Percentiles rank a stretch among this genome's conserved stretches.
Evolutionary conservation across 2,888 invertebrate species (phyloP).

Genomic region (Sphaerophoria taeniata): DNA sequence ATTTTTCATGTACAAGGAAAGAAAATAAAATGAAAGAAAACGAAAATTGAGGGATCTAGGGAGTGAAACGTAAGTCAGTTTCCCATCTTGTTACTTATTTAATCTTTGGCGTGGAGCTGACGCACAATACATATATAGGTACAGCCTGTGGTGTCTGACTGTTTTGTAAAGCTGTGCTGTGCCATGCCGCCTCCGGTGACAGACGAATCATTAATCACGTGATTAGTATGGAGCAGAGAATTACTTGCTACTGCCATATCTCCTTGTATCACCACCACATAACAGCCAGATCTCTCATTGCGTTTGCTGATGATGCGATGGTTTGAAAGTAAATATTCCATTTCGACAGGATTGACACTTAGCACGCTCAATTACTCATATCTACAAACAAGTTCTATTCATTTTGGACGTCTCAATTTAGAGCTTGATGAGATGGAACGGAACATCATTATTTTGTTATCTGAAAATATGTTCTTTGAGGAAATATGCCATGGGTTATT

Average conservation of each 20-base stretch:
- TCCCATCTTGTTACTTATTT: too few species aligned
- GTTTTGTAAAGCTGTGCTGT: constrained; percentile 32
- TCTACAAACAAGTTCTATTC: constrained; percentile 61
- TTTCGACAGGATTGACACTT: constrained; percentile 65
- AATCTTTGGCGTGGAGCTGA: too few species aligned
- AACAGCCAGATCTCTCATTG: neutral
- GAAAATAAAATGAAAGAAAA: too few species aligned
- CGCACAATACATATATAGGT: constrained; percentile 61
- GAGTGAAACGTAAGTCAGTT: too few species aligned
- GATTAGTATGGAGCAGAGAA: constrained; percentile 81
- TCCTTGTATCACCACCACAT: neutral
- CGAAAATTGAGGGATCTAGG: too few species aligned
- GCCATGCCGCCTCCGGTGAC: constrained; percentile 69
- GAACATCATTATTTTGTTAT: constrained; percentile 28
- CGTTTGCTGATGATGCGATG: neutral
- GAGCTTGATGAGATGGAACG: constrained; percentile 11
- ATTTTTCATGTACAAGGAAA: too few species aligned
- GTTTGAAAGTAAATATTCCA: constrained; percentile 61
- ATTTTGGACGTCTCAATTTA: constrained; percentile 58
- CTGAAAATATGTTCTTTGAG: too few species aligned
- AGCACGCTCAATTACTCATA: constrained; percentile 67
- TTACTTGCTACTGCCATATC: constrained; percentile 52
- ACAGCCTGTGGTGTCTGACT: constrained; percentile 14
- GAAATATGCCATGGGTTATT: too few species aligned
- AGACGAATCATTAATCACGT: constrained; percentile 80